Base-by-base conservation (phyloP, 2,113 vertebrate genomes). In the Nibea albiflora region DNA sequence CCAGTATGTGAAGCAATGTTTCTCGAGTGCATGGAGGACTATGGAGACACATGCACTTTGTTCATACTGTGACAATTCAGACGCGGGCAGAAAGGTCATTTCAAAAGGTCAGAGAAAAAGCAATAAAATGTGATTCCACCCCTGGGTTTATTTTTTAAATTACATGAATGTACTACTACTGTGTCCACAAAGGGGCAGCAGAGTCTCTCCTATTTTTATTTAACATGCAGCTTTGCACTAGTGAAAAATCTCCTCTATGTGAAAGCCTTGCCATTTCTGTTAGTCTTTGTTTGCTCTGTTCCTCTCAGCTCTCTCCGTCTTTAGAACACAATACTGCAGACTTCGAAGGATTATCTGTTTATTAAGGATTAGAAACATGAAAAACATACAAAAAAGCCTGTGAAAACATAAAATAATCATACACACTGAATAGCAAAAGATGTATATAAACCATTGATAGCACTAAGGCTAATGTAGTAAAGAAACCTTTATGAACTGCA, bases 301-400 rank as follows among this genome's bases (percentile, higher is more conserved):
- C 9, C 42, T 63, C 42, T 58, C 24, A 14, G 17, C 17, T 22
- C 3, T 63, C 54, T 67, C 26, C 64, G 56, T 54, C 42, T 58
- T 65, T 11, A 20, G 9, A 85, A 81, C 42, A 87, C 69, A 82
- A 26, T 22, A 47, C 24, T 20, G 17, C 52, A 81, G 1, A 1
- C 63, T 60, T 71, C 58, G 24, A 80, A 83, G 28, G 74, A 31
- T 75, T 17, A 53, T 76, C 26, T 60, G 71, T 93, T 92, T 90
- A 91, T 92, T 92, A 50, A 82, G 86, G 77, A 83, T 90, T 86
- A 86, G 75, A 91, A 92, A 91, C 85, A 89, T 89, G 80, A 89
- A 86, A 87, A 90, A 92, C 35, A 87, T 69, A 69, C 35, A 62
- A 88, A 83, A 91, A 89, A 62, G 71, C 72, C 70, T 80, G 61